A percentile compares a stretch with the other conserved stretches of the same genome.
Evolutionary conservation across 2,888 invertebrate genomes (phyloP).

Genomic region (Dryobota labecula): DNA sequence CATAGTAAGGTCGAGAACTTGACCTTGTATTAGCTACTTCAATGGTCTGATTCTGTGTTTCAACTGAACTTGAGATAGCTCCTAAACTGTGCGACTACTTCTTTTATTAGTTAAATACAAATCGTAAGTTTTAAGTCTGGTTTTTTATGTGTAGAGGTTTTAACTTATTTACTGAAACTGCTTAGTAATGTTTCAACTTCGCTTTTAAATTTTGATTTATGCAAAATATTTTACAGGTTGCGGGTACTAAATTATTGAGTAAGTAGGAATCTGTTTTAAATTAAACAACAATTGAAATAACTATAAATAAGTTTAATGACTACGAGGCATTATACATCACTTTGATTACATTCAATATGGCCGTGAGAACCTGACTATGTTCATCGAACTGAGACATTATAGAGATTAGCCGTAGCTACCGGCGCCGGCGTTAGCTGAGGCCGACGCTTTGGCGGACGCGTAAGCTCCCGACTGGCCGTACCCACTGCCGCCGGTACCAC

Average conservation of each 20-base stretch:
- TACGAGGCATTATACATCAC: slow-evolving; percentile 53
- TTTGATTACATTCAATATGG: slow-evolving; percentile 64
- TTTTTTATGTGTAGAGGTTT: background rate
- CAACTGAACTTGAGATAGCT: background rate
- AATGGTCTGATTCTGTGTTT: background rate
- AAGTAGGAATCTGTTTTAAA: slow-evolving; percentile 14
- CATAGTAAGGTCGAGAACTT: background rate
- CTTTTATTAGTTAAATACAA: background rate
- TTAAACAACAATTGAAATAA: slow-evolving; percentile 47
- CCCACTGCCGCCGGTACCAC: slow-evolving; percentile 40
- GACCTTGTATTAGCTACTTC: no score
- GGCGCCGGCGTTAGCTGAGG: slow-evolving; percentile 76
- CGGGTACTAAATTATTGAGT: background rate
- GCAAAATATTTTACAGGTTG: background rate
- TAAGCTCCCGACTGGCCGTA: slow-evolving; percentile 71
- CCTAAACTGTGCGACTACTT: background rate
- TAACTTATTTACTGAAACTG: background rate
- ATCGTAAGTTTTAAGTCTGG: background rate
- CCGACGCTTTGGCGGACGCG: slow-evolving; percentile 79
- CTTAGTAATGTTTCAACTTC: background rate
- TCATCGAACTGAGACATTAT: slow-evolving; percentile 26
- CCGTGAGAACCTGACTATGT: slow-evolving; percentile 63
- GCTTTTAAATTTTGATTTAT: background rate
- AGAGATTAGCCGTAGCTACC: slow-evolving; percentile 77
- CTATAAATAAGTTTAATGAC: slow-evolving; percentile 67